Percentiles rank a stretch among this genome's conserved stretches.
Conservation (phyloP, 2,113 vertebrate genomes). For the Neolamprologus caudopunctatus region DNA sequence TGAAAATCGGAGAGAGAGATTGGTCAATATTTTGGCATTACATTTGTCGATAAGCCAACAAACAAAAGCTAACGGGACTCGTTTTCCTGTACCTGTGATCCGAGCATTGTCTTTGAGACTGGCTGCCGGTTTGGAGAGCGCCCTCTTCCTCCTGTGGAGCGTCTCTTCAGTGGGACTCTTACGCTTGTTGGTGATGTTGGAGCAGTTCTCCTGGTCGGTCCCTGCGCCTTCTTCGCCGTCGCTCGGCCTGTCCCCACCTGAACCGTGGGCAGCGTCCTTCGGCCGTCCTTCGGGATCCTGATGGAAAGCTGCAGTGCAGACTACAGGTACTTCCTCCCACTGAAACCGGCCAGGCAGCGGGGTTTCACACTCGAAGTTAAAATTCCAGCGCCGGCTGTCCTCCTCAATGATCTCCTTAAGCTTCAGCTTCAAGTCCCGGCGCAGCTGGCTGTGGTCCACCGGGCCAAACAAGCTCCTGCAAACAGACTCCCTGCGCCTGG, state of each 20-base stretch:
- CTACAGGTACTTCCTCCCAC: constrained; percentile 73
- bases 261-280: not conserved
- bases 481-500: constrained; percentile 33
- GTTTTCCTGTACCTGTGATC: constrained; percentile 71
- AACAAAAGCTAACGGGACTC: no score
- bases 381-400: constrained; percentile 84
- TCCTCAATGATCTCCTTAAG: constrained; percentile 74
- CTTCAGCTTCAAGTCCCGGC: constrained; percentile 69
- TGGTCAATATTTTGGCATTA: not conserved
- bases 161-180: constrained; percentile 22
- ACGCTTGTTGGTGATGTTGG: constrained; percentile 48
- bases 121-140: not conserved
- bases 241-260: not conserved
- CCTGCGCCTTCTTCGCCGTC: not conserved
- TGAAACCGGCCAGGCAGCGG: constrained; percentile 74
- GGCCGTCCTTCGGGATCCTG: constrained; percentile 45
- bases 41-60: not conserved
- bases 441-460: constrained; percentile 81
- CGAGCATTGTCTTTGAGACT: constrained; percentile 16
- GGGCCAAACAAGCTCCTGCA: constrained; percentile 82
- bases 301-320: constrained; percentile 67
- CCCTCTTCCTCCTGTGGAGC: constrained; percentile 34
- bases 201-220: constrained; percentile 70
- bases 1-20: constrained; percentile 18
- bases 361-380: constrained; percentile 77